Base-by-base conservation (phyloP, 2,888 invertebrate species). In the Nomada fabriciana region DNA sequence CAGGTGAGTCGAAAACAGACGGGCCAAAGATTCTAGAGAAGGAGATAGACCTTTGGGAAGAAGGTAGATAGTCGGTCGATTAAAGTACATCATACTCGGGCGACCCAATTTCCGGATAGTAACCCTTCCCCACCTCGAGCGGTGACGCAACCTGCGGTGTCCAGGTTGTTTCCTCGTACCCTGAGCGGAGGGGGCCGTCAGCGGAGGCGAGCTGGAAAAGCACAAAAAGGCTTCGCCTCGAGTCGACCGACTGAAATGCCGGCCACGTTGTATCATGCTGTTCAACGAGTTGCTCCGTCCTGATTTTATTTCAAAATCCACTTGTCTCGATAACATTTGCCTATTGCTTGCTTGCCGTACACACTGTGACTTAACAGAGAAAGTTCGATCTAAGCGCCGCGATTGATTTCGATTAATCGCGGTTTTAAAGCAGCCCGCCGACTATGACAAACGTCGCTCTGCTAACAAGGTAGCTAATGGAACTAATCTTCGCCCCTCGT, bases 101-200 rank as follows among this genome's bases (percentile, higher is more conserved):
- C 92, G 93, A 93, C 93, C 93, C 88, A 93, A 91, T 92, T 93
- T 90, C 90, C 91, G 92, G 91, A 81, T 81, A 82, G 61, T 80
- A 72, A 73, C 77, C 72, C 73, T 73, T 55, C 75, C 76, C 69
- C 72, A 71, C 76, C 75, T 61, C 64, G 47, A 20, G n/a, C 87
- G 90, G 90, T 93, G 93, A 93, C 93, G 92, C 91, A 93, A 93
- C 87, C 81, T 42, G 82, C 76, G 83, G 68, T 57, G 73, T 65
- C 36, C 72, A 61, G 71, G 73, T 55, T 61, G 73, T 55, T 61
- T 74, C 80, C 81, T 52, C 57, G 70, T 55, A 53, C 52, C 29
- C 23, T 29, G 25, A 29, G 36, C 11, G 42, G 18, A 23, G 2
- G 18, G 23, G 36, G 23, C 15, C 53, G 10, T 11, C 13, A 36